A percentile compares a stretch with the other conserved stretches of the same genome.
Conservation (phyloP, 2,888 invertebrate genomes). For the Megamerina dolium region DNA sequence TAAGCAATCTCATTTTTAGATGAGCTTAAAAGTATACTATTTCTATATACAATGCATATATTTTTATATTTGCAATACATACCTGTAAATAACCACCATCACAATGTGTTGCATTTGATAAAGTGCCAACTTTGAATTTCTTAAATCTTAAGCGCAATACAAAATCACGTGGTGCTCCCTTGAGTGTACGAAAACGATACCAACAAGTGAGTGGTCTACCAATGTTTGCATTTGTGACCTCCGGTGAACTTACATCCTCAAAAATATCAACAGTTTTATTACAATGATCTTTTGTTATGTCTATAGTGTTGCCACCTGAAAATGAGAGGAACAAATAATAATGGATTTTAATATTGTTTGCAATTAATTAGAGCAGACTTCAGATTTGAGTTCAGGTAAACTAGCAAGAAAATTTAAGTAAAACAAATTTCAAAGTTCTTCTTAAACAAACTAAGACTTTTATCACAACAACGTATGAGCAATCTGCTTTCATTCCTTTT, state of each 20-base stretch:
- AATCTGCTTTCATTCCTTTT: too few species aligned
- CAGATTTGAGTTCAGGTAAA: too few species aligned
- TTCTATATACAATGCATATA: too few species aligned
- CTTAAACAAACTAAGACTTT: too few species aligned
- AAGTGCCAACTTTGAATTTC: constrained; percentile 84
- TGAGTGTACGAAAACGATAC: constrained; percentile 83
- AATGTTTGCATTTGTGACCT: constrained; percentile 73
- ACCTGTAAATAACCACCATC: constrained; percentile 88
- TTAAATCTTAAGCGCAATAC: constrained; percentile 83
- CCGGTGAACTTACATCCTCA: constrained; percentile 84
- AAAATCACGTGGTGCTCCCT: constrained; percentile 85
- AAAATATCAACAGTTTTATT: constrained; percentile 92
- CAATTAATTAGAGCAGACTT: too few species aligned
- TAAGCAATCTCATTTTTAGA: too few species aligned
- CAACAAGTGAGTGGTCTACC: constrained; percentile 83
- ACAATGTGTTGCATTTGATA: constrained; percentile 82
- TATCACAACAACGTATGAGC: too few species aligned
- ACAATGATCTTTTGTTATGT: constrained; percentile 68
- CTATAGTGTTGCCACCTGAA: constrained; percentile 35
- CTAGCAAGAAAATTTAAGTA: too few species aligned
- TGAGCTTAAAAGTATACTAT: too few species aligned
- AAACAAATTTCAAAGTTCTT: too few species aligned
- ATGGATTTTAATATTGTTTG: too few species aligned
- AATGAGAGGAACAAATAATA: not conserved
- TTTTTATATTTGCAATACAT: too few species aligned